Evolutionary conservation across 2,888 invertebrate genomes (phyloP).

Genomic region (Leptothorax acervorum): DNA sequence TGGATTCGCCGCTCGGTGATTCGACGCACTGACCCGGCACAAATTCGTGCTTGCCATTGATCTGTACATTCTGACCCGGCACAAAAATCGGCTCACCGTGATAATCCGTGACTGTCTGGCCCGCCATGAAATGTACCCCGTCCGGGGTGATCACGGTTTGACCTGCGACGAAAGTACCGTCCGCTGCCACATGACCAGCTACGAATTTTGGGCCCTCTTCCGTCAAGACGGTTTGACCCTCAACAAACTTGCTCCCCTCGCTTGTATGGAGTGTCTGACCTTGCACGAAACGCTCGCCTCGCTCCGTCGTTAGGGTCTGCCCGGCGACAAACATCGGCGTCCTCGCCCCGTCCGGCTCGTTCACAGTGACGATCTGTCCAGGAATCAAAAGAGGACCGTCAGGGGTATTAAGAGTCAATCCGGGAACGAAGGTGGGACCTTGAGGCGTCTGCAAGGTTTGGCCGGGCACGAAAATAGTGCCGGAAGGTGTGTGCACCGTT

Average conservation of each 20-base stretch:
- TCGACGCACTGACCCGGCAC: slow-evolving; percentile 89
- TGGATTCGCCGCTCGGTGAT: slow-evolving; percentile 87
- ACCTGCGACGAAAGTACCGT: slow-evolving; percentile 84
- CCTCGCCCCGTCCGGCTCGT: slow-evolving; percentile 86
- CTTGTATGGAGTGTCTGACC: slow-evolving; percentile 89
- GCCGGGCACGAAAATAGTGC: slow-evolving; percentile 91
- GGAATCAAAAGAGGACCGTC: slow-evolving; percentile 90
- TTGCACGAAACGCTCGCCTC: slow-evolving; percentile 87
- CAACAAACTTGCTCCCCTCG: slow-evolving; percentile 87
- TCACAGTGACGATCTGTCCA: slow-evolving; percentile 89
- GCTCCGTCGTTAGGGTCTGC: slow-evolving; percentile 88
- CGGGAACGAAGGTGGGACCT: slow-evolving; percentile 91
- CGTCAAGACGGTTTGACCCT: slow-evolving; percentile 89
- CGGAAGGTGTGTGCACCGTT: slow-evolving; percentile 90
- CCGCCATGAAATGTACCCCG: slow-evolving; percentile 88
- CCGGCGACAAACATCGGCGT: slow-evolving; percentile 90
- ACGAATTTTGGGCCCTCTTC: slow-evolving; percentile 89
- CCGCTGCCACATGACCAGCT: slow-evolving; percentile 87
- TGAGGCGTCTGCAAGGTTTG: slow-evolving; percentile 90
- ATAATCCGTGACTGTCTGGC: slow-evolving; percentile 88
- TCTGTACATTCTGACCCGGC: slow-evolving; percentile 88
- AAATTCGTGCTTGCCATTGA: slow-evolving; percentile 88
- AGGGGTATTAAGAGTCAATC: slow-evolving; percentile 90
- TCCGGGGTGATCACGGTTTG: slow-evolving; percentile 81
- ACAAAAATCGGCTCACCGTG: slow-evolving; percentile 88